These are phyloP conservation scores for Dolomedes plantarius DNA, from an alignment of 2,888 invertebrate species.

Conservation along the genomic window DNA sequence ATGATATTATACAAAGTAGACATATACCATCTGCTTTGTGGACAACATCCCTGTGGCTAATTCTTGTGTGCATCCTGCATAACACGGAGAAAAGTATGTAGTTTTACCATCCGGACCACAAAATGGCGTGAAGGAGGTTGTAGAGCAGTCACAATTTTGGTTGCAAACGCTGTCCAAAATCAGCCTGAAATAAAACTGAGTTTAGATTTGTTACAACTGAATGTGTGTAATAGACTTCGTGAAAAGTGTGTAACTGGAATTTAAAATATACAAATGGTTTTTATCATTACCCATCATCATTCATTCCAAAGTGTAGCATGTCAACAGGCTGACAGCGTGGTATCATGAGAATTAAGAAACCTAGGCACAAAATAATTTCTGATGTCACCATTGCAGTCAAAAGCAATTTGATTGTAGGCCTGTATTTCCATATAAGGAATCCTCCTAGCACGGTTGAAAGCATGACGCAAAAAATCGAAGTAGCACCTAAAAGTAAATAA, in stretches of 20 bases:
- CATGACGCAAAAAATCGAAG: neutral
- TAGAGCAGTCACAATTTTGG: slow-evolving; percentile 68
- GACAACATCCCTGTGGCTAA: neutral
- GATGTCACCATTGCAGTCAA: neutral
- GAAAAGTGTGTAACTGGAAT: too few relatives aligned
- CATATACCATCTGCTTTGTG: neutral
- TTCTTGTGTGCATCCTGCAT: slow-evolving; percentile 81
- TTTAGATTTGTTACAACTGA: too few relatives aligned
- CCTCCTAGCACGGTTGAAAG: slow-evolving; percentile 2
- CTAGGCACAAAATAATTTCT: neutral
- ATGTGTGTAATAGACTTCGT: too few relatives aligned
- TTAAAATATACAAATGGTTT: neutral
- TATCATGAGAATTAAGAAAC: neutral
- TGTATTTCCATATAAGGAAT: slow-evolving; percentile 15
- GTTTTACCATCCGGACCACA: slow-evolving; percentile 73
- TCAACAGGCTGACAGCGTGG: neutral
- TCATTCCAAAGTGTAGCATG: neutral
- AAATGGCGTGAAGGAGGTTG: slow-evolving; percentile 68
- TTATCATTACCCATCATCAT: slow-evolving; percentile 10
- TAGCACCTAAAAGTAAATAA: slow-evolving; percentile 27
- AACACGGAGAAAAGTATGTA: slow-evolving; percentile 85
- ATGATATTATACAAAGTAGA: too few relatives aligned
- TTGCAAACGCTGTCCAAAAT: slow-evolving; percentile 64
- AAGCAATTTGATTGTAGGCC: neutral
- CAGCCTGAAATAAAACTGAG: slow-evolving; percentile 37